A percentile compares a stretch with the other conserved stretches of the same genome.
Conservation (phyloP, 2,797 vertebrate species). For the Periparus ater region DNA sequence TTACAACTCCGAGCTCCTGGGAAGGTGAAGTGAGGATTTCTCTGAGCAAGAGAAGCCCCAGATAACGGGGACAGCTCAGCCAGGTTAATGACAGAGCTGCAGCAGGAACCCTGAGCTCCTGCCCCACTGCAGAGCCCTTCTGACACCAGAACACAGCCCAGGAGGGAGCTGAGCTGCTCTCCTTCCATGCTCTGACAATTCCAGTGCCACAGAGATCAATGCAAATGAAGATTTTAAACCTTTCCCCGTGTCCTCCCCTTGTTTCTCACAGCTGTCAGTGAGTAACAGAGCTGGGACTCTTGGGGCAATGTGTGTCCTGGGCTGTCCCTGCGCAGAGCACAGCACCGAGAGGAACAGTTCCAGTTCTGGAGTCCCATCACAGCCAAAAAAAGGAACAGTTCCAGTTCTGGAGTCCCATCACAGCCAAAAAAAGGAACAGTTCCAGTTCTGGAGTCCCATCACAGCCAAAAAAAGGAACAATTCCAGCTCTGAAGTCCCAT, state of each 20-base stretch:
- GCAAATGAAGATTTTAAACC: too few relatives aligned
- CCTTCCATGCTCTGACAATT: accelerated
- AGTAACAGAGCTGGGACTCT: neutral
- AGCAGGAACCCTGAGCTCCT: neutral
- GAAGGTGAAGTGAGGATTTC: neutral
- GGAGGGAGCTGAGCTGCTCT: neutral
- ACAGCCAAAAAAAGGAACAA: neutral
- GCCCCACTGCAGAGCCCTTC: too few relatives aligned
- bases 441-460: neutral
- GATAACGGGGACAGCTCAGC: neutral
- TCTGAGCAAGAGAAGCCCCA: neutral
- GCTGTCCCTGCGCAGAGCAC: neutral
- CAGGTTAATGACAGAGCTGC: neutral
- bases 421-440: neutral
- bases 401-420: neutral
- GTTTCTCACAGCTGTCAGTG: neutral
- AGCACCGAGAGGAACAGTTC: accelerated
- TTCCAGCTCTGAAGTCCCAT: neutral
- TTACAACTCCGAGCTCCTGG: neutral
- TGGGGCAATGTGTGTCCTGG: neutral
- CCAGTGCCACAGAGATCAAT: neutral
- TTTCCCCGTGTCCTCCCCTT: neutral
- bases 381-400: neutral
- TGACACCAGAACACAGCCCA: accelerated
- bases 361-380: neutral